Evolutionary conservation across 2,888 invertebrate genomes (phyloP).

Genomic region (Hoplodrina ambigua): DNA sequence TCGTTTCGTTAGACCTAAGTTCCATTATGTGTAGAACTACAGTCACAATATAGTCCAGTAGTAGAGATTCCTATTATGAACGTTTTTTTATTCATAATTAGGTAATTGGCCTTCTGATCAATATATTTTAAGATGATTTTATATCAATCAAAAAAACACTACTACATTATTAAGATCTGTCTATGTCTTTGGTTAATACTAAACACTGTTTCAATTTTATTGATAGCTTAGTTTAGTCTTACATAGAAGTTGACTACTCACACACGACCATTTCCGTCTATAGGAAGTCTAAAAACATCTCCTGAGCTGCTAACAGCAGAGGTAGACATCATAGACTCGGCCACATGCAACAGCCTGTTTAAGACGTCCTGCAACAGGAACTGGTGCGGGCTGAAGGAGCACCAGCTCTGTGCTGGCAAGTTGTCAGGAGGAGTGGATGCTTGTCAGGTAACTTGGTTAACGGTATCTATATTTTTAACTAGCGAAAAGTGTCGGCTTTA

Average conservation of each 20-base stretch:
- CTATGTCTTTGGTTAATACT: too few relatives aligned
- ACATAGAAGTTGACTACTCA: background rate
- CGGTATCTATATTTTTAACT: too few relatives aligned
- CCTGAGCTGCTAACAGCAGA: constrained; percentile 74
- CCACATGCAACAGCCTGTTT: constrained; percentile 69
- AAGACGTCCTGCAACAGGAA: constrained; percentile 69
- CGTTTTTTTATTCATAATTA: too few relatives aligned
- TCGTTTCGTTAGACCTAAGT: too few relatives aligned
- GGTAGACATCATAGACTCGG: constrained; percentile 73
- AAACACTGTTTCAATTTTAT: background rate
- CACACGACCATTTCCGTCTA: background rate
- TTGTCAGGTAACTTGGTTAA: constrained; percentile 73
- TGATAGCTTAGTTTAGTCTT: background rate
- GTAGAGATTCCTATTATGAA: too few relatives aligned
- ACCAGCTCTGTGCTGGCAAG: constrained; percentile 82
- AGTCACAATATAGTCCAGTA: too few relatives aligned
- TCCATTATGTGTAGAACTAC: too few relatives aligned
- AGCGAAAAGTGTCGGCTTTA: too few relatives aligned
- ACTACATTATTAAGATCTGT: too few relatives aligned
- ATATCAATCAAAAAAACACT: too few relatives aligned
- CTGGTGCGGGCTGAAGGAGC: constrained; percentile 73
- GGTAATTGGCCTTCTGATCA: too few relatives aligned
- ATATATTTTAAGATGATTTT: too few relatives aligned
- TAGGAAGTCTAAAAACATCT: constrained; percentile 68
- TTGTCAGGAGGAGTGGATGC: constrained; percentile 79